Conservation (phyloP, 1,140 invertebrate species). For the Sitophilus oryzae region DNA sequence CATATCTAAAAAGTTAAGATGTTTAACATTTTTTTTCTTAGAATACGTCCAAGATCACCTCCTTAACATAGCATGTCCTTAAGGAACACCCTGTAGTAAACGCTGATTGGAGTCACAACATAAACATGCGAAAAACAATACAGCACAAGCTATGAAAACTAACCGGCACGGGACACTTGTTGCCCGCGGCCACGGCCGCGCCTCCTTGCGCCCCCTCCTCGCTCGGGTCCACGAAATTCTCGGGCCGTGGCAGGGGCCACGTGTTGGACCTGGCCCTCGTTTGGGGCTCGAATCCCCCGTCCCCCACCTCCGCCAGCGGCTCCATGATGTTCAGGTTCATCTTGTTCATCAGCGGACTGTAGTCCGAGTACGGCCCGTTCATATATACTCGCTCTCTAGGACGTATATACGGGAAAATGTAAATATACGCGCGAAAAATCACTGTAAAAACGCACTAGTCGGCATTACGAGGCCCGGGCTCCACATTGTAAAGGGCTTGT, state of each 20-base stretch:
- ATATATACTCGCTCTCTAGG: slow-evolving; percentile 25
- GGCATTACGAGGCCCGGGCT: too few relatives aligned
- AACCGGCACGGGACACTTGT: slow-evolving; percentile 27
- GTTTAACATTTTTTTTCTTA: too few relatives aligned
- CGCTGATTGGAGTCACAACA: too few relatives aligned
- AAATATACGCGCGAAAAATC: too few relatives aligned
- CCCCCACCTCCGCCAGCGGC: slow-evolving; percentile 55
- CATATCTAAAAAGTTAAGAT: too few relatives aligned
- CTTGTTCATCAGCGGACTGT: slow-evolving; percentile 27
- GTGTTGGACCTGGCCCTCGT: slow-evolving; percentile 92
- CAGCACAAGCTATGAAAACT: neutral
- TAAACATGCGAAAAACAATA: neutral
- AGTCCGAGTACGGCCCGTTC: slow-evolving; percentile 29
- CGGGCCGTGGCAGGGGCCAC: slow-evolving; percentile 91
- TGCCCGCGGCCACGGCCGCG: slow-evolving; percentile 28
- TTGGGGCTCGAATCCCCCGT: slow-evolving; percentile 88
- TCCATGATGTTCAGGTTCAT: slow-evolving; percentile 52
- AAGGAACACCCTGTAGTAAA: too few relatives aligned
- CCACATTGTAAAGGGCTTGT: too few relatives aligned
- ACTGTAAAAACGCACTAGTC: too few relatives aligned
- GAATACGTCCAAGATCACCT: too few relatives aligned
- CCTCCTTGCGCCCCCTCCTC: slow-evolving; percentile 48
- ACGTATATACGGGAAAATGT: too few relatives aligned
- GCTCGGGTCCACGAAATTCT: slow-evolving; percentile 72
- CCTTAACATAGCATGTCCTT: too few relatives aligned